Evolutionary conservation across 1,140 invertebrate species (phyloP), one percentile per base, ranked within the genome.

Genomic region (Drosophila parabipectinata): DNA sequence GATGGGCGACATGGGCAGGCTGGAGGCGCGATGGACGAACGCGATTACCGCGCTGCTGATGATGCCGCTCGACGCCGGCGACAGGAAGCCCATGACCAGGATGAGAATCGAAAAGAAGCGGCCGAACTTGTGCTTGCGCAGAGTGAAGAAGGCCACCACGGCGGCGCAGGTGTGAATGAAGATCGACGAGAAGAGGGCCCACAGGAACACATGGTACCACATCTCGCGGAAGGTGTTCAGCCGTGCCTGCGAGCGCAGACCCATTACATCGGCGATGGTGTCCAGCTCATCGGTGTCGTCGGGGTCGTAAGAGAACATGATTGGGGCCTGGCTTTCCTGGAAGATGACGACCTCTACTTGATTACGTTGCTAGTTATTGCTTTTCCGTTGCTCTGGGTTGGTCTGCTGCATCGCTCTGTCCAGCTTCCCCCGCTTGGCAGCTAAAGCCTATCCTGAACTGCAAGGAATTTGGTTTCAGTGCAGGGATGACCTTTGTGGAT

Each of bases 31-130:
- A 92, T 98, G 98, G 41, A 98, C 97, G 91, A 98, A 98, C 37
- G 98, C 97, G 39, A 98, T 95, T n/a, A 96, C 96, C 21, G 97
- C 97, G 93, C 97, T 98, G 88, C 96, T 98, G 3, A 98, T 94
- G 18, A 97, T 95, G 26, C 97, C 97, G 12, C 96, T 97, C 53
- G 97, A 97, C 28, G 97, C 92, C 44, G 98, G 97, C 59, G 95
- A 95, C 28, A 98, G 85, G 28, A 98, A 93, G 55, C 98, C 97
- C 96, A 98, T 97, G 54, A 97, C 94, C 62, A 98, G 92, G 72
- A 98, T 96, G 55, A 97, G 92, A 56, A 98, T 93, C 32, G 97
- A 97, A 92, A 98, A 98, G 93, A 97, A 98, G 85, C 97, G 96
- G 59, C 97, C 98, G 93, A 97, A 96, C 92, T 97, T 97, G 91